Evolutionary conservation across 2,797 vertebrate genomes (phyloP).

Genomic region (Ptychobarbus kaznakovi): DNA sequence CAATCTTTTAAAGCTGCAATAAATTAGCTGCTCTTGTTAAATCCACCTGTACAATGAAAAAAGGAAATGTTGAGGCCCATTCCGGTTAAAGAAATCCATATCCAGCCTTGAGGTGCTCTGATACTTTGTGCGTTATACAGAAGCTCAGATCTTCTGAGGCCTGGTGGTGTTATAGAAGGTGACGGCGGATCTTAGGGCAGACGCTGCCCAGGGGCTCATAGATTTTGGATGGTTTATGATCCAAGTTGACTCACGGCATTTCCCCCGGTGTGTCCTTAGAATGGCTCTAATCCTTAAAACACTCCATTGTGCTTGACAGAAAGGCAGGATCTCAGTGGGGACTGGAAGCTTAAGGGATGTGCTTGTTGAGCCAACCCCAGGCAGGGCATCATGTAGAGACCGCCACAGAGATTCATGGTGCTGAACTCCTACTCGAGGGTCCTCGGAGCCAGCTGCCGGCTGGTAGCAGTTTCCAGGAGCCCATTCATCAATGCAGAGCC

Average conservation of each 20-base stretch:
- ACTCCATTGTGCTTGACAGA: slow-evolving; percentile 48
- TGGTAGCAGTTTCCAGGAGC: slow-evolving; percentile 49
- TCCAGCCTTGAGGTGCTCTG: slow-evolving; percentile 13
- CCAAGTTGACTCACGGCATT: slow-evolving; percentile 40
- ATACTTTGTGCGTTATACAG: slow-evolving; percentile 22
- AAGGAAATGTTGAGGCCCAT: neutral
- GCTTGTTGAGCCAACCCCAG: slow-evolving; percentile 38
- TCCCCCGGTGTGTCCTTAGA: slow-evolving; percentile 30
- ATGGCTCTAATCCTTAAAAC: slow-evolving; percentile 34
- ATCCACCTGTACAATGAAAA: slow-evolving; percentile 32
- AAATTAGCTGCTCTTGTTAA: slow-evolving; percentile 30
- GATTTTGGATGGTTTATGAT: slow-evolving; percentile 51
- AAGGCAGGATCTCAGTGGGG: slow-evolving; percentile 33
- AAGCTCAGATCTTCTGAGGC: slow-evolving; percentile 33
- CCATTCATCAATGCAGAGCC: slow-evolving; percentile 52
- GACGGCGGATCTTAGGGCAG: slow-evolving; percentile 38
- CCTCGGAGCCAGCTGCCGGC: slow-evolving; percentile 51
- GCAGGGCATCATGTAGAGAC: slow-evolving; percentile 38
- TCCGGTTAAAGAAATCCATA: slow-evolving; percentile 29
- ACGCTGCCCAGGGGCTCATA: slow-evolving; percentile 41
- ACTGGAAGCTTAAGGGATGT: slow-evolving; percentile 45
- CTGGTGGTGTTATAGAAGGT: slow-evolving; percentile 28
- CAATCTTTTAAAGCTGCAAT: slow-evolving; percentile 42
- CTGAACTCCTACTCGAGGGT: slow-evolving; percentile 39
- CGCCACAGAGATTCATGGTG: slow-evolving; percentile 31